Base-by-base conservation (phyloP, 2,888 invertebrate species). In the Trypoxylon attenuatum region DNA sequence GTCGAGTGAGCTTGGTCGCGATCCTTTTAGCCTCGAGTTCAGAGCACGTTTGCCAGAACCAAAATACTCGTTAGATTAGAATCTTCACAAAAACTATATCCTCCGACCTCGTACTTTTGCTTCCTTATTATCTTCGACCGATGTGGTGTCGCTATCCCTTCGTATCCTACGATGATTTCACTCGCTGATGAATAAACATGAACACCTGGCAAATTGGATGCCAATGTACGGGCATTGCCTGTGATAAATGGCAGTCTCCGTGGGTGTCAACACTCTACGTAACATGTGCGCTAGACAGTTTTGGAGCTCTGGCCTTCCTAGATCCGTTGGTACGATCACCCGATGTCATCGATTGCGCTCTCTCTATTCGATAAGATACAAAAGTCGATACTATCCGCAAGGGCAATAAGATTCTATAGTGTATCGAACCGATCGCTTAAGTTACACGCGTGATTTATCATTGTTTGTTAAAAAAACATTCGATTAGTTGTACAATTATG, bases 401-500 rank as follows among this genome's bases (percentile, higher is more conserved):
- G 38, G 10, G 15, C 13, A 38, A 10, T 15, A 38, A 38, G 15
- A n/a, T n/a, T n/a, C n/a, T n/a, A n/a, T n/a, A n/a, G n/a, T n/a
- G n/a, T n/a, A n/a, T n/a, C n/a, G n/a, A n/a, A n/a, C n/a, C n/a
- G n/a, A 8, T 43, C 21, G 21, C 25, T 46, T 16, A 25, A 46
- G n/a, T 46, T 46, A 15, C 25, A 6, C 15, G 16, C 22, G 16
- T 25, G 4, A 8, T 23, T 25, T 46, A 23, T 46, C 45, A 46
- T 15, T 25, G 23, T 23, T 46, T 46, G 8, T 15, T 25, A 5
- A 23, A 10, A 25, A 23, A 13, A 46, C n/a, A 8, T 5, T 2
- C 45, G 45, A 46, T 46, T 46, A 23, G 25, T 23, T 23, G 45
- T 23, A n/a, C 25, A 25, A n/a, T 2, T 23, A 16, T 41, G n/a